phyloP scores from a whole-genome alignment of 2,797 vertebrate genomes.

The Phrynocephalus guinanensis region DNA sequence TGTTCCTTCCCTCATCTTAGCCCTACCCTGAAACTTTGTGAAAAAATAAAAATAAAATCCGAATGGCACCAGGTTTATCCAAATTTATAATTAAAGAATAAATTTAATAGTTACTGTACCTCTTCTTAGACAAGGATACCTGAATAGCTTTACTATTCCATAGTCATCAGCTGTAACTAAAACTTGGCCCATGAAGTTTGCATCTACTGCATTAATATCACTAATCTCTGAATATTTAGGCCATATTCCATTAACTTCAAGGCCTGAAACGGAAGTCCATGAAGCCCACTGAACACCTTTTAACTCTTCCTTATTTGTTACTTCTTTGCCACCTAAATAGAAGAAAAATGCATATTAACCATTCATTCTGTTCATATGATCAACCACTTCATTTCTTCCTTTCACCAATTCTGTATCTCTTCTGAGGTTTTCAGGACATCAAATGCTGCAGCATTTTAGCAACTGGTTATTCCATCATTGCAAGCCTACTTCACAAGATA shows the following conservation, averaged over 20 bases:
- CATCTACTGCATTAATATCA: constrained; percentile 97
- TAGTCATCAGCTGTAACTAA: constrained; percentile 97
- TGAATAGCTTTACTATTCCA: constrained; percentile 94
- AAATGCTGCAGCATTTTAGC: background rate
- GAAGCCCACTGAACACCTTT: constrained; percentile 95
- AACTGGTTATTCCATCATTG: background rate
- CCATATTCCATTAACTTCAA: constrained; percentile 97
- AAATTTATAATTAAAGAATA: constrained; percentile 21
- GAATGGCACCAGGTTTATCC: background rate
- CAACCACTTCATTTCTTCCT: background rate
- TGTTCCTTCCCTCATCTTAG: background rate
- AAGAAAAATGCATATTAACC: constrained; percentile 56
- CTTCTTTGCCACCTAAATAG: constrained; percentile 92
- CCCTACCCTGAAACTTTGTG: background rate
- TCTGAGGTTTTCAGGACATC: too few species aligned
- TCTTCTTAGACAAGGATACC: constrained; percentile 96
- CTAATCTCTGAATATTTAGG: constrained; percentile 96
- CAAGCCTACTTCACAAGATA: background rate
- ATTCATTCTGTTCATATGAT: constrained; percentile 12
- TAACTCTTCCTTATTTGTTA: constrained; percentile 93
- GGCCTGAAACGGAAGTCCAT: constrained; percentile 95
- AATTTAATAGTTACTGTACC: constrained; percentile 77
- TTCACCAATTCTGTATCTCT: background rate
- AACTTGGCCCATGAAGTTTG: constrained; percentile 94
- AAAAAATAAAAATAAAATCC: background rate